phyloP scores from a whole-genome alignment of 2,113 vertebrate genomes.

The Dicerorhinus sumatrensis region DNA sequence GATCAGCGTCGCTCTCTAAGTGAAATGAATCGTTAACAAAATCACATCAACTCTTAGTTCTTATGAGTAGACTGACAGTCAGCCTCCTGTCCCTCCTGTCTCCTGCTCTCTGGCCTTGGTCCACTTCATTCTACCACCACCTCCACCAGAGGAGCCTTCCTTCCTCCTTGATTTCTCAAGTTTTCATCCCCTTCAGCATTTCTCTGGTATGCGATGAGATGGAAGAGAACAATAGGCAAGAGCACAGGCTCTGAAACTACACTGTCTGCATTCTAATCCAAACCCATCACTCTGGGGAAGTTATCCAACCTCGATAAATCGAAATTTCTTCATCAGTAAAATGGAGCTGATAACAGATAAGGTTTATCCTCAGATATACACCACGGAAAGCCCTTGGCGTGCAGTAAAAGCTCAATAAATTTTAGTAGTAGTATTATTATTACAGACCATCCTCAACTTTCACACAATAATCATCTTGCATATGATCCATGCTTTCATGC shows the following conservation, averaged over 20 bases:
- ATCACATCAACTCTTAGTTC: not conserved
- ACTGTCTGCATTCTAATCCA: not conserved
- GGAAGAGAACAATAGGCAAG: not conserved
- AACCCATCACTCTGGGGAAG: not conserved
- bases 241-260: not conserved
- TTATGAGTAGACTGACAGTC: not conserved
- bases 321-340: conserved; percentile 35
- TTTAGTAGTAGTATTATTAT: not conserved
- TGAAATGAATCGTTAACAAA: conserved; percentile 1
- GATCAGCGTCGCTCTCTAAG: not conserved
- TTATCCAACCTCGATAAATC: not conserved
- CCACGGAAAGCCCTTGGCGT: not conserved
- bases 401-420: not conserved
- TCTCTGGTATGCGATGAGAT: not conserved
- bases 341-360: not conserved
- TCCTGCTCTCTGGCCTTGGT: not conserved
- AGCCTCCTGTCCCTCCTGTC: not conserved
- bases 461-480: not conserved
- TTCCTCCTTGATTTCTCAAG: not conserved
- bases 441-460: not conserved
- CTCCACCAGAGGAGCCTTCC: not conserved
- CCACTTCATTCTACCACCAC: not conserved
- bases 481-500: not conserved
- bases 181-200: not conserved
- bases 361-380: not conserved